Conservation (phyloP, 2,888 invertebrate genomes). For the Polietes domitor region DNA sequence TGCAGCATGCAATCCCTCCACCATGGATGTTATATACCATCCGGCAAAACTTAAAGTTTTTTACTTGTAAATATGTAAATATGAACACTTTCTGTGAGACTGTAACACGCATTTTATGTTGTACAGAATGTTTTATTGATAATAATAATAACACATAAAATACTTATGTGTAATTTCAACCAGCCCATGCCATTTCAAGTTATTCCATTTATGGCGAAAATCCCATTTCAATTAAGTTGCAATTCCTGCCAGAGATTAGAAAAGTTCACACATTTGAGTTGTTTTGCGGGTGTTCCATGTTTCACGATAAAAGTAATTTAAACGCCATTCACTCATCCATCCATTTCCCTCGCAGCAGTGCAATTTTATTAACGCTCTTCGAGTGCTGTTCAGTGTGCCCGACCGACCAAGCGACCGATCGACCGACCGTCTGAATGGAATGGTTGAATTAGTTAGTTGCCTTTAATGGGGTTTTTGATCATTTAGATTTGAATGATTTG, state of each 20-base stretch:
- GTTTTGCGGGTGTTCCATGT: not conserved
- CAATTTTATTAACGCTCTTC: conserved; percentile 7
- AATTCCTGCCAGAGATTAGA: conserved; percentile 22
- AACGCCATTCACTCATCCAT: conserved; percentile 27
- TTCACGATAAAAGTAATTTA: conserved; percentile 23
- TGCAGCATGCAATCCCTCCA: too few species aligned
- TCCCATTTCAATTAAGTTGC: conserved; percentile 11
- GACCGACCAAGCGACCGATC: not conserved
- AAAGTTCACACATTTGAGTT: conserved; percentile 28
- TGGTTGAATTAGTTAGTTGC: conserved; percentile 63
- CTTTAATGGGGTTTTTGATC: conserved; percentile 62
- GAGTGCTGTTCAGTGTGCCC: too few species aligned
- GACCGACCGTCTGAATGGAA: conserved; percentile 41
- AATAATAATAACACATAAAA: too few species aligned
- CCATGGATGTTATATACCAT: too few species aligned
- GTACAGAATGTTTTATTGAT: too few species aligned
- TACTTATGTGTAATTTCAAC: too few species aligned
- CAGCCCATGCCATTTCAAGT: not conserved
- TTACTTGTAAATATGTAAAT: too few species aligned
- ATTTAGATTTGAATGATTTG: conserved; percentile 67
- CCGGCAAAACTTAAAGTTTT: too few species aligned
- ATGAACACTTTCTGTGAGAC: too few species aligned
- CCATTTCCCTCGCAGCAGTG: not conserved
- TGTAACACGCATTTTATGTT: too few species aligned
- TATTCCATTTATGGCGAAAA: not conserved